These are phyloP conservation scores for Drosophila pallidifrons DNA, from an alignment of 1,140 invertebrate species.

Conservation along the genomic window DNA sequence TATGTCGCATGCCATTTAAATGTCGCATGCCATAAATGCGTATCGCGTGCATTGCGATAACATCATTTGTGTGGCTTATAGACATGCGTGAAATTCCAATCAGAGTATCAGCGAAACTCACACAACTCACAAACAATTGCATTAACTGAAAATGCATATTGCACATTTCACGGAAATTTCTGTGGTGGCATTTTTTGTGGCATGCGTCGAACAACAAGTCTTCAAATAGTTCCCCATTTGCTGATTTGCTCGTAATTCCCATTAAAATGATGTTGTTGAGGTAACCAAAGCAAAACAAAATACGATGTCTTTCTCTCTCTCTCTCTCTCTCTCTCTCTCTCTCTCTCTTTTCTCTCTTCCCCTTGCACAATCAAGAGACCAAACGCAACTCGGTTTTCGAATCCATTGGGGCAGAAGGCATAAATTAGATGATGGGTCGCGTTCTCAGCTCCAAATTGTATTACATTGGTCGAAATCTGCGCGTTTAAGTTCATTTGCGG, in stretches of 20 bases:
- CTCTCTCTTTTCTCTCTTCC: no score
- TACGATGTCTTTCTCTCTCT: background rate
- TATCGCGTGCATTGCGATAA: background rate
- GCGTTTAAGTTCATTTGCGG: slow-evolving; percentile 9
- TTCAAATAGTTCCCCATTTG: background rate
- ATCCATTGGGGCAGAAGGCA: slow-evolving; percentile 20
- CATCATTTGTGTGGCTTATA: background rate
- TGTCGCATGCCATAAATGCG: no score
- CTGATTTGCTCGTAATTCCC: background rate
- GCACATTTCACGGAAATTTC: slow-evolving; percentile 7
- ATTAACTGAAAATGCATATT: background rate
- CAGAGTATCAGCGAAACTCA: background rate
- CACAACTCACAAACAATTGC: background rate
- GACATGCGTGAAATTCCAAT: slow-evolving; percentile 2
- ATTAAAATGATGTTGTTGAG: slow-evolving; percentile 15
- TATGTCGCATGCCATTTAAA: no score
- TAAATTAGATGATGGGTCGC: slow-evolving; percentile 9
- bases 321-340: background rate
- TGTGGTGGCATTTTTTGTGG: background rate
- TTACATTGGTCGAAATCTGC: slow-evolving; percentile 8
- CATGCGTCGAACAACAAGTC: slow-evolving; percentile 3
- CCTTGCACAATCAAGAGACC: background rate
- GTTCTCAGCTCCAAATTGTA: background rate
- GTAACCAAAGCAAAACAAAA: background rate
- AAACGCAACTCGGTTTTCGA: background rate